Conservation (phyloP, 2,888 invertebrate species). For the Stegophylla sp. region DNA sequence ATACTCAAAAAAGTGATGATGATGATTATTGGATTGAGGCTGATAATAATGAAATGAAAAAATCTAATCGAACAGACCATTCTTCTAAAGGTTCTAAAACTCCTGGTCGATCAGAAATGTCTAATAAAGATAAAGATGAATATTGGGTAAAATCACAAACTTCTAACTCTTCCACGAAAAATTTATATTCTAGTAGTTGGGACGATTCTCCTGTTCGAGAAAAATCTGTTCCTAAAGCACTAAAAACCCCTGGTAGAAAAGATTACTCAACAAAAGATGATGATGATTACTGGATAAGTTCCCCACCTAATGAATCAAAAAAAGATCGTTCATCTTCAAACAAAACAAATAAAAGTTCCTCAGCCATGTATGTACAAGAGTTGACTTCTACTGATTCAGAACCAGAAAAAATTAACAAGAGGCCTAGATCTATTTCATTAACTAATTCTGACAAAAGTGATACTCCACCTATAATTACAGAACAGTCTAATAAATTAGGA, state of each 20-base stretch:
- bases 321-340: constrained; percentile 38
- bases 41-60: constrained; percentile 44
- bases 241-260: constrained; percentile 55
- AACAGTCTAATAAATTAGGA: constrained; percentile 36
- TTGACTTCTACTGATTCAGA: constrained; percentile 52
- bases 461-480: constrained; percentile 34
- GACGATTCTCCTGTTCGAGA: constrained; percentile 53
- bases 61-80: constrained; percentile 31
- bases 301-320: constrained; percentile 17
- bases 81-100: constrained; percentile 47
- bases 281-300: constrained; percentile 54
- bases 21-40: constrained; percentile 46
- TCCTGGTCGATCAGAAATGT: constrained; percentile 22
- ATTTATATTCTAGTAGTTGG: constrained; percentile 46
- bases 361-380: constrained; percentile 47
- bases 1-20: constrained; percentile 38
- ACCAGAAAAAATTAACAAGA: constrained; percentile 31
- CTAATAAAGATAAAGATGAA: constrained; percentile 44
- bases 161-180: constrained; percentile 40
- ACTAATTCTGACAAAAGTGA: constrained; percentile 56
- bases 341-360: constrained; percentile 28
- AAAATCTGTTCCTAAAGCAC: constrained; percentile 47
- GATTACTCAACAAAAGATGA: constrained; percentile 33
- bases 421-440: constrained; percentile 36
- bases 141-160: constrained; percentile 45